Evolutionary conservation across 2,888 invertebrate genomes (phyloP), one percentile per base, ranked within the genome.

Genomic region (Macrophya alboannulata): DNA sequence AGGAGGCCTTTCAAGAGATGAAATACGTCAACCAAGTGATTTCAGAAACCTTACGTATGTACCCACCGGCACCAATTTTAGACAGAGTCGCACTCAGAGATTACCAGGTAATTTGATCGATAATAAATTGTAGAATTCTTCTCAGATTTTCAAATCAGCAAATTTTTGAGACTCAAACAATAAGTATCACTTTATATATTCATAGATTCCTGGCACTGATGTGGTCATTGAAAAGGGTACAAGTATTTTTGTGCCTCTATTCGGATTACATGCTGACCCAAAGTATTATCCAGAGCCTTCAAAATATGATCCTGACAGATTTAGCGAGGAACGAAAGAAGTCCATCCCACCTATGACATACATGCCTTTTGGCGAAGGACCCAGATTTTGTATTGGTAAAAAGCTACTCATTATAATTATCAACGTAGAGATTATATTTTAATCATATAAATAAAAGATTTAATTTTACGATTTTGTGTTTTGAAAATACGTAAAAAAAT

Each of bases 361-460:
- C 43, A 87, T 92, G 87, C 91, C 92, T 0, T 92, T 92, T 48
- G 92, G 92, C 25, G 90, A 91, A 4, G 91, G 92, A 15, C 91
- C 90, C 12, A 89, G 90, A 86, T 77, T 84, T 82, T 92, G 91
- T 68, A 89, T 92, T 31, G 91, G 92, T 91, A 86, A 74, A 81
- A 81, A 31, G 0, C 4, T 62, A 62, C 10, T 62, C 0, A 12
- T 25, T 62, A 25, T 1, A 25, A 62, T 25, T 62, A 25, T 62
- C 9, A 9, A 25, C 10, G 9, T 21, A 25, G 9, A 25, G 10
- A 10, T 62, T 4, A 25, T 62, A 62, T 62, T 25, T 8, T 9
- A 62, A 62, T 25, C 10, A 12, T 5, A 10, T 12, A 25, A 62
- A 62, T n/a, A n/a, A n/a, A 55, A 8, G n/a, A 55, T n/a, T n/a